Conservation (phyloP, 2,113 vertebrate species). For the Manacus vitellinus region DNA sequence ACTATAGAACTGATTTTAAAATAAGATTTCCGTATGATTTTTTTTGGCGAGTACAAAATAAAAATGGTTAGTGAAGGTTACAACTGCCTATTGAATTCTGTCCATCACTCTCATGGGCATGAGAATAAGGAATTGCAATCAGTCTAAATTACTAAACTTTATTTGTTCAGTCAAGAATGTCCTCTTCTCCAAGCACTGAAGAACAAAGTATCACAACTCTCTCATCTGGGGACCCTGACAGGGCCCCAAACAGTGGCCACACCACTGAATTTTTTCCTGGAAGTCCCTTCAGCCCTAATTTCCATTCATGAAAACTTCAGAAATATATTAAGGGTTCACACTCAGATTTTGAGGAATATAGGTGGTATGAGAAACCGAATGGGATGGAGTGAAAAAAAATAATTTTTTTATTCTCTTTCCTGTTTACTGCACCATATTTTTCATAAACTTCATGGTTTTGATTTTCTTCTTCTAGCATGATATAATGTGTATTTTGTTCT, state of each 20-base stretch:
- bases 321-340: neutral
- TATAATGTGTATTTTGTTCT: neutral
- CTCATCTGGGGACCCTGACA: neutral
- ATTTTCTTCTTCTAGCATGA: neutral
- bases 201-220: neutral
- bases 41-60: neutral
- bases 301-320: neutral
- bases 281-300: neutral
- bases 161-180: neutral
- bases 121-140: neutral
- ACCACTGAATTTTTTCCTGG: neutral
- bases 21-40: neutral
- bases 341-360: neutral
- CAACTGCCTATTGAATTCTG: neutral
- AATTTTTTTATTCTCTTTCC: accelerated
- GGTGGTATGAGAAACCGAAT: neutral
- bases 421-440: neutral
- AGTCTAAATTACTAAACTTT: neutral
- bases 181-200: neutral
- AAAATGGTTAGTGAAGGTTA: neutral
- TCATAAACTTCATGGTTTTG: neutral
- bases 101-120: neutral
- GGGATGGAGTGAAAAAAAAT: neutral
- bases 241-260: neutral
- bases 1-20: neutral